Evolutionary conservation across 2,888 invertebrate species (phyloP), one percentile per base, ranked within the genome.

Genomic region (Sinodicranocentrus sp.): DNA sequence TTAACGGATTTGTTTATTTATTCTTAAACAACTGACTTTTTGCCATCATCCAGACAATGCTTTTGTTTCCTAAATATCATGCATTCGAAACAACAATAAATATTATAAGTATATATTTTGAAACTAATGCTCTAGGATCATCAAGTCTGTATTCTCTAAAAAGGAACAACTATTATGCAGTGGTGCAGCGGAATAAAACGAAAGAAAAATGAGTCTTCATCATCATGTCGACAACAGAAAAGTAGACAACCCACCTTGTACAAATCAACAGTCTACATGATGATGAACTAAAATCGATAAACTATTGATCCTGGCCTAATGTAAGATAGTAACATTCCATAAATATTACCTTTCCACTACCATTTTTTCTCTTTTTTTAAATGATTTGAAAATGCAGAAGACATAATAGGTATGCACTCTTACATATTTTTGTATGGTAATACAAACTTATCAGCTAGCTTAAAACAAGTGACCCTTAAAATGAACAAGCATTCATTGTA

Each of bases 91-190:
- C 70, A 79, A 71, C 70, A 71, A 79, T 79, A 79, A 61, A 79
- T 77, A 77, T 44, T 68, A 77, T 59, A 21, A 39, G 67, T 44
- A 54, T 76, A 15, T 57, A 57, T 52, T 39, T 63, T 48, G 44
- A 43, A 71, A 63, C 63, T 72, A 71, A 63, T 71, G 52, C 52
- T 72, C 52, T 71, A 73, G 52, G 78, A 79, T 71, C 23, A 80
- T 80, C 80, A 80, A 80, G 82, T 82, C 82, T 82, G 82, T 82
- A 76, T 82, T 82, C 82, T 82, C 82, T 82, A 82, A 75, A 76
- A 75, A 82, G 70, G 82, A 82, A 82, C 76, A 75, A 76, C 82
- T 82, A 73, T 63, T 44, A 61, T 26, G 67, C 43, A 67, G 67
- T 52, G 23, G 19, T 54, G 52, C 33, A 43, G 54, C n/a, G 43